A percentile compares a stretch with the other conserved stretches of the same genome.
phyloP scores from a whole-genome alignment of 2,797 vertebrate genomes.

The Darevskia mixta region DNA sequence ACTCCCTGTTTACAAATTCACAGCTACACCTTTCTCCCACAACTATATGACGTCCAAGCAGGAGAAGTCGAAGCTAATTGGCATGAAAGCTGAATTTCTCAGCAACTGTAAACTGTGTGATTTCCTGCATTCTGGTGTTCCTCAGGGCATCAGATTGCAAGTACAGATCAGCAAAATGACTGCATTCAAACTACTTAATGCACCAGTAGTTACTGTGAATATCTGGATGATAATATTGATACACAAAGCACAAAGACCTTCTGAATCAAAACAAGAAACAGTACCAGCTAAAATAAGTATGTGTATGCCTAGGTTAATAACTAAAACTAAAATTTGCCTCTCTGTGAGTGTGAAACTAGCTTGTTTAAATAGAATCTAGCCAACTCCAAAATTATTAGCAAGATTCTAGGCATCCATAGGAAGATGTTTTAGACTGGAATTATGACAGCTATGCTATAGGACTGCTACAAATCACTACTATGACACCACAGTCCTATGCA shows the following conservation, averaged over 20 bases:
- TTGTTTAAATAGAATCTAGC: not conserved
- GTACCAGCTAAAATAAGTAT: not conserved
- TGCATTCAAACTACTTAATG: not conserved
- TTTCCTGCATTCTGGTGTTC: not conserved
- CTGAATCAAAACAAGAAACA: not conserved
- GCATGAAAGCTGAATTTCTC: not conserved
- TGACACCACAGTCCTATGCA: not conserved
- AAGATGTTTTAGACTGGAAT: not conserved
- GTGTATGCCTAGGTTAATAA: not conserved
- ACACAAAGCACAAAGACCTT: not conserved
- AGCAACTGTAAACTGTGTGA: not conserved
- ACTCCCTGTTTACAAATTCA: not conserved
- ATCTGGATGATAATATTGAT: not conserved
- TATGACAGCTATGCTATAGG: not conserved
- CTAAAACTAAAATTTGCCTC: not conserved
- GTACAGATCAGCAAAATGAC: not conserved
- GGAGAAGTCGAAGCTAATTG: conserved; percentile 17
- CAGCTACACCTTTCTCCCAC: accelerated
- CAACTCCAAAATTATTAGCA: not conserved
- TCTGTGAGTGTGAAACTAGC: not conserved
- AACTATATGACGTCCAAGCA: conserved; percentile 10
- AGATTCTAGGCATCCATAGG: not conserved
- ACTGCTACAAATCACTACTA: not conserved
- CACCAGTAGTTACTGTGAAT: not conserved
- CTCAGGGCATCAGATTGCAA: not conserved